phyloP scores from a whole-genome alignment of 2,113 vertebrate species.

The Riparia riparia region DNA sequence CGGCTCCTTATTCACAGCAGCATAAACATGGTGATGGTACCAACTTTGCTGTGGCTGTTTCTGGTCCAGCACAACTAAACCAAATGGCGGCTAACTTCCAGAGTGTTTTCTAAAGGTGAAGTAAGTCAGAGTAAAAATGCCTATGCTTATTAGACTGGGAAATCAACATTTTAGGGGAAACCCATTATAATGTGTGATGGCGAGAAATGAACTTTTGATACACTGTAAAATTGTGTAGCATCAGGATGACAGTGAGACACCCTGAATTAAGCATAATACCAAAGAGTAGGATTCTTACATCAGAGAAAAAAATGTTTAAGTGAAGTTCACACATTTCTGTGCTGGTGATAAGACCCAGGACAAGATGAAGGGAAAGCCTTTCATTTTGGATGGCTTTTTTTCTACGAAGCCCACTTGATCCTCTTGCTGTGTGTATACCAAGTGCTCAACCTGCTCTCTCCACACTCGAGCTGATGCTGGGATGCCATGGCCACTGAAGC shows the following conservation, averaged over 20 bases:
- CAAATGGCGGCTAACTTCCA: not conserved
- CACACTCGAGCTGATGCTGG: not conserved
- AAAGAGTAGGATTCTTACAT: not conserved
- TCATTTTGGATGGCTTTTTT: not conserved
- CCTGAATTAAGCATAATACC: fast-evolving
- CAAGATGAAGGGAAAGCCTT: not conserved
- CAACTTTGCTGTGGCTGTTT: not conserved
- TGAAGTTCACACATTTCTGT: not conserved
- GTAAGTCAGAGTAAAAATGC: not conserved
- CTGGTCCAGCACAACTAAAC: not conserved
- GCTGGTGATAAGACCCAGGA: not conserved
- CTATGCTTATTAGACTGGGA: not conserved
- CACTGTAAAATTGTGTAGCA: not conserved
- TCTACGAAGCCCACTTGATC: fast-evolving
- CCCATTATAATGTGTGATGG: not conserved
- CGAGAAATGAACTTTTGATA: not conserved
- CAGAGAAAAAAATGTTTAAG: not conserved
- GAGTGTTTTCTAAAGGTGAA: not conserved
- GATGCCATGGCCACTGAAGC: not conserved
- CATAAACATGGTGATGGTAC: not conserved
- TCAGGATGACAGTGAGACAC: fast-evolving
- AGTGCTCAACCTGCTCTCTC: not conserved
- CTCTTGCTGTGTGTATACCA: not conserved
- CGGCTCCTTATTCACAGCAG: not conserved
- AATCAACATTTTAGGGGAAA: not conserved